These are phyloP conservation scores for Nibea albiflora DNA, from an alignment of 2,113 vertebrate species.

Conservation along the genomic window DNA sequence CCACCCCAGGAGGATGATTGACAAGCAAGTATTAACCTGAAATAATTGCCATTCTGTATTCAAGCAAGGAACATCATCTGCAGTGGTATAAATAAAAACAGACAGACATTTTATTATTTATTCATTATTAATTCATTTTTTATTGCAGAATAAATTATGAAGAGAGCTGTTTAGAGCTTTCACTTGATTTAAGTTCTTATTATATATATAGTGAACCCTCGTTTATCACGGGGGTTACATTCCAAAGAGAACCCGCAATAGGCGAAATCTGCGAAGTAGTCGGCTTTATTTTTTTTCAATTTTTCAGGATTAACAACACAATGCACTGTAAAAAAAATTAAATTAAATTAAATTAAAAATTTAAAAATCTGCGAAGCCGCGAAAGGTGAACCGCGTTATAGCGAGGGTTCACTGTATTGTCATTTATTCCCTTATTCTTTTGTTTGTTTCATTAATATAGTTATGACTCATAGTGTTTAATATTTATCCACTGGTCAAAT, in stretches of 20 bases:
- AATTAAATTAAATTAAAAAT: too few species aligned
- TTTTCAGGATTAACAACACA: too few species aligned
- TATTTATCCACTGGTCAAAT: not conserved
- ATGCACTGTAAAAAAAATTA: too few species aligned
- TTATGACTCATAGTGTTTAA: not conserved
- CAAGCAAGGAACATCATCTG: too few species aligned
- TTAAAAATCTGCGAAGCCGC: too few species aligned
- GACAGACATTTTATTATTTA: not conserved
- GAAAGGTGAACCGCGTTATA: too few species aligned
- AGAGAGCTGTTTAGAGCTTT: not conserved
- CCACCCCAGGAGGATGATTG: not conserved
- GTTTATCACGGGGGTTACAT: too few species aligned
- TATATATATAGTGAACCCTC: not conserved
- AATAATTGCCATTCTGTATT: not conserved
- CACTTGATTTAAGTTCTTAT: not conserved
- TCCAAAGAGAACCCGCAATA: too few species aligned
- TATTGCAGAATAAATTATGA: not conserved
- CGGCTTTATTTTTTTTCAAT: too few species aligned
- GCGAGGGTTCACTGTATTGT: too few species aligned
- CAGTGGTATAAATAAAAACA: not conserved
- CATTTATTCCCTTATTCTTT: not conserved
- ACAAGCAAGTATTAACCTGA: not conserved
- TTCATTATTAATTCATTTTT: not conserved
- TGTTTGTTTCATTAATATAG: not conserved
- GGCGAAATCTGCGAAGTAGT: too few species aligned